Percentiles rank a stretch among this genome's conserved stretches.
phyloP scores from a whole-genome alignment of 2,797 vertebrate species.

The Gouania willdenowi region DNA sequence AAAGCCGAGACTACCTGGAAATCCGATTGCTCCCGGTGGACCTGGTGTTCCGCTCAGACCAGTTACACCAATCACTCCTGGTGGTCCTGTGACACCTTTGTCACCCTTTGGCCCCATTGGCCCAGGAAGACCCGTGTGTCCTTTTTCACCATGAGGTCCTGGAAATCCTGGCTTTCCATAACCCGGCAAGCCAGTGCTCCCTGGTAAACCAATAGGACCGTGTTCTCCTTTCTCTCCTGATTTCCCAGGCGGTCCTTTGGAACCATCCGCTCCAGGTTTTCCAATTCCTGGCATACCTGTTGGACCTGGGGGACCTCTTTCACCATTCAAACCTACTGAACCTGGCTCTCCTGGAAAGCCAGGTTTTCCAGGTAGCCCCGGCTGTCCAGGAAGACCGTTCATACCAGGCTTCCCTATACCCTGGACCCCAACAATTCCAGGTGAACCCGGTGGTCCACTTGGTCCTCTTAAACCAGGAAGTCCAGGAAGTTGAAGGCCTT shows the following conservation, averaged over 20 bases:
- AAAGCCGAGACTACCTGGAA: conserved; percentile 84
- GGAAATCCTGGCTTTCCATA: conserved; percentile 90
- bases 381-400: conserved; percentile 87
- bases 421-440: conserved; percentile 81
- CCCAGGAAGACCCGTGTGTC: conserved; percentile 82
- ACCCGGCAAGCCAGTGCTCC: conserved; percentile 85
- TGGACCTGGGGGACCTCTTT: conserved; percentile 82
- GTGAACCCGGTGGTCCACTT: conserved; percentile 80
- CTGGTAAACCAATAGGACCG: conserved; percentile 85
- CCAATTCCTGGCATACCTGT: conserved; percentile 84
- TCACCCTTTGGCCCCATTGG: conserved; percentile 85
- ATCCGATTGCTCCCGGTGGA: conserved; percentile 84
- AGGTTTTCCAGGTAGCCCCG: conserved; percentile 83
- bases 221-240: conserved; percentile 87
- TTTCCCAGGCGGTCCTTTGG: conserved; percentile 85
- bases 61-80: conserved; percentile 81
- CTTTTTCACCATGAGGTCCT: conserved; percentile 89
- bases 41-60: conserved; percentile 87
- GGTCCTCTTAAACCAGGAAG: conserved; percentile 88
- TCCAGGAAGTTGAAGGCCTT: conserved; percentile 85
- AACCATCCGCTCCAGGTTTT: conserved; percentile 87
- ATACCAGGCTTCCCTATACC: conserved; percentile 88
- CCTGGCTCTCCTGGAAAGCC: conserved; percentile 86
- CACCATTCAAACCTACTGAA: conserved; percentile 76
- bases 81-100: conserved; percentile 83